Evolutionary conservation across 2,113 vertebrate genomes (phyloP), one percentile per base, ranked within the genome.

Genomic region (Oreocharis arfaki): DNA sequence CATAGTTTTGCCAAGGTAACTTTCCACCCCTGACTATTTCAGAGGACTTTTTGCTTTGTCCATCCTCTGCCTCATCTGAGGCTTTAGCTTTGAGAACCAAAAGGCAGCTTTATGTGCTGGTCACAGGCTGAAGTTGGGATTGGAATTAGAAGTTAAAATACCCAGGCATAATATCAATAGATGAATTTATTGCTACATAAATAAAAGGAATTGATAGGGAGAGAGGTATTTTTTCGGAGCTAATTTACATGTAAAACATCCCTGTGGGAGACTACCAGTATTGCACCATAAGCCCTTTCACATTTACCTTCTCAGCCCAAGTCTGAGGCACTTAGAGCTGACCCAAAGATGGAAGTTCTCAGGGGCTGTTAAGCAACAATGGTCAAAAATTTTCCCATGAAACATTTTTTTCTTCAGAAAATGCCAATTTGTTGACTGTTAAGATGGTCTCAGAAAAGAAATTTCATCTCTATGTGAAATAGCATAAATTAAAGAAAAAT

Each of bases 101-200:
- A 75, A 61, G 74, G 30, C 57, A 88, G 42, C 22, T 90, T 87
- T 84, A 63, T 16, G 75, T 59, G 76, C 73, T 67, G 68, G 52
- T 78, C 84, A 87, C 30, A 53, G 79, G 55, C 52, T 86, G 52
- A 77, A 70, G 42, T 5, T 67, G 42, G 63, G 90, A 46, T 90
- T 83, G 65, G 81, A 90, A 80, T 67, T 73, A 85, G 78, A 88
- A 95, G 94, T 83, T 69, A 78, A 85, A 93, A 88, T 82, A 87
- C 30, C 39, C 55, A 52, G 50, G 49, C 33, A 63, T 77, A 89
- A 67, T 91, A 87, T 70, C 82, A 67, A 93, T 39, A 90, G 28
- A 42, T 42, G 1, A 83, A 91, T 87, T 80, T 74, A 88, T 83
- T 0, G 2, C 82, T 86, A 85, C 81, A 65, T 70, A 85, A 89